These are phyloP conservation scores for Atta colombica DNA, from an alignment of 1,140 invertebrate genomes.

Conservation along the genomic window DNA sequence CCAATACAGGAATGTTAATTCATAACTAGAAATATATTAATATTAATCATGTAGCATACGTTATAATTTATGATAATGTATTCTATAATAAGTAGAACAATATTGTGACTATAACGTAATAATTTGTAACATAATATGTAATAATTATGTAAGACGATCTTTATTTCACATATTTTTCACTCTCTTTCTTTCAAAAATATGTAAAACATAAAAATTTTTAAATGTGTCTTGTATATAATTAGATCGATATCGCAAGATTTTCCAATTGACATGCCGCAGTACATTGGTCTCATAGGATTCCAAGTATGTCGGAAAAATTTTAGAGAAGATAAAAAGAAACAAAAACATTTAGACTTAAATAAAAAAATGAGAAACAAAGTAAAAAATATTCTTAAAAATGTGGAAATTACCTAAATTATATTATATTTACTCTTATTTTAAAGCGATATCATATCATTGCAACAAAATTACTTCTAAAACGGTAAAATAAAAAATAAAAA, in stretches of 20 bases:
- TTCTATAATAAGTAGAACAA: slow-evolving; percentile 29
- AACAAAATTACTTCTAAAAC: too few relatives aligned
- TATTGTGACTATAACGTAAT: not conserved
- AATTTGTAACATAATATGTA: slow-evolving; percentile 2
- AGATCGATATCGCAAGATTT: not conserved
- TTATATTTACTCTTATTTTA: too few relatives aligned
- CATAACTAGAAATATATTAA: not conserved
- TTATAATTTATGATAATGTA: slow-evolving; percentile 24
- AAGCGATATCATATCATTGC: too few relatives aligned
- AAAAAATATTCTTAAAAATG: too few relatives aligned
- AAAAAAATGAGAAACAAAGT: too few relatives aligned
- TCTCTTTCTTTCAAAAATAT: not conserved
- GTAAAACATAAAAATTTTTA: not conserved
- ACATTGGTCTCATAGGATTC: too few relatives aligned
- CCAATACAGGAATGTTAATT: not conserved
- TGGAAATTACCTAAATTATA: too few relatives aligned
- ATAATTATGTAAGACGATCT: not conserved
- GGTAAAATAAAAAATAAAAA: too few relatives aligned
- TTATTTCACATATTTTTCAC: not conserved
- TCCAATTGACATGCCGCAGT: too few relatives aligned
- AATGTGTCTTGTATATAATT: not conserved
- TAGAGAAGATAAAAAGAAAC: too few relatives aligned
- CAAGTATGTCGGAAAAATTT: too few relatives aligned
- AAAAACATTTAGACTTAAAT: too few relatives aligned
- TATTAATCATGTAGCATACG: slow-evolving; percentile 13